Evolutionary conservation across 2,888 invertebrate genomes (phyloP).

Genomic region (Pristionchus mayeri): DNA sequence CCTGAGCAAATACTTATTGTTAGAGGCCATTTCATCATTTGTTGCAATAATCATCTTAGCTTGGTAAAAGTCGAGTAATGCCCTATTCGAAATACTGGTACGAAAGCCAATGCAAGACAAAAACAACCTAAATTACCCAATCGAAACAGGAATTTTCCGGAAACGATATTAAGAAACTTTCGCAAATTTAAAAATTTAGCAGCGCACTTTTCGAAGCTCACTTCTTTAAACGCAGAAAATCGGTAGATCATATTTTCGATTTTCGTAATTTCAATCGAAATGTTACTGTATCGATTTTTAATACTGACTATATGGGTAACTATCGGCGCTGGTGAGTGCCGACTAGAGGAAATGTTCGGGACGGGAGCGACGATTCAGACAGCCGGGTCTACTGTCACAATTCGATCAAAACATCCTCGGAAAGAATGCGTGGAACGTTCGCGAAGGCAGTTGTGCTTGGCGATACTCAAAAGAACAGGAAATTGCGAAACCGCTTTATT

Average conservation of each 20-base stretch:
- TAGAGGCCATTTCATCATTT: not conserved
- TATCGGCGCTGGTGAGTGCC: conserved; percentile 32
- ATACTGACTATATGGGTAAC: not conserved
- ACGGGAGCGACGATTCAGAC: not conserved
- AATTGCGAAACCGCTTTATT: conserved; percentile 20
- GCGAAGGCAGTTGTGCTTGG: not conserved
- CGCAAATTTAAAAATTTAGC: not conserved
- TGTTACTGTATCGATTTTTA: not conserved
- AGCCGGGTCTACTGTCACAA: not conserved
- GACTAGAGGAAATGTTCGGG: not conserved
- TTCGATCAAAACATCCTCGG: not conserved
- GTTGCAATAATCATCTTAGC: not conserved
- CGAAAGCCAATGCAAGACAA: not conserved
- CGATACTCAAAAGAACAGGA: not conserved
- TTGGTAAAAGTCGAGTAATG: not conserved
- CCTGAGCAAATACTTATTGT: not conserved
- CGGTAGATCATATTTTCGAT: not conserved
- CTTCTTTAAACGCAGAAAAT: not conserved
- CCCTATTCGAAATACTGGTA: not conserved
- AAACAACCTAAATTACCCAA: not conserved
- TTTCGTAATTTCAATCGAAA: not conserved
- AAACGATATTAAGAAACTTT: conserved; percentile 4
- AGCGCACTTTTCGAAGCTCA: not conserved
- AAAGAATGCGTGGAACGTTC: not conserved
- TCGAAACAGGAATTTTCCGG: not conserved